Conservation (phyloP, 2,888 invertebrate genomes). For the Polydrusus pterygomalis region DNA sequence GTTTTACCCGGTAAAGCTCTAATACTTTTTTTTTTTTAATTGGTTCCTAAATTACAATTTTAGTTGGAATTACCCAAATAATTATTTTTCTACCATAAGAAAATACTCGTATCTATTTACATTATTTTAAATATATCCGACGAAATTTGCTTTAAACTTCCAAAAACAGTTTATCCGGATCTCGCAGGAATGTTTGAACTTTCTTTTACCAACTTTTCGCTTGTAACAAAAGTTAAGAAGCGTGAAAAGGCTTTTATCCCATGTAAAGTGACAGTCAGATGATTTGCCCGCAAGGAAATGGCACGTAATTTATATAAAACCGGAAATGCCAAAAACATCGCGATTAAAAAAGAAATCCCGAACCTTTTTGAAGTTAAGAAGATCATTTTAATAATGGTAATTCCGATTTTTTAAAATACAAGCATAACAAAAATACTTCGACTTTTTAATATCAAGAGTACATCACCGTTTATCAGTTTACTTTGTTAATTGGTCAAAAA, state of each 20-base stretch:
- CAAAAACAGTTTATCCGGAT: neutral
- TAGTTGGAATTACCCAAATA: too few relatives aligned
- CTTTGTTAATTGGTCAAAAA: too few relatives aligned
- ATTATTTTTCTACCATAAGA: neutral
- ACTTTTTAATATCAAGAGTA: too few relatives aligned
- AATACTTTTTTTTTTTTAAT: too few relatives aligned
- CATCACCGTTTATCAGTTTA: too few relatives aligned
- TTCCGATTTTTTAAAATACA: too few relatives aligned
- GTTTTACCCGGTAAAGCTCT: too few relatives aligned
- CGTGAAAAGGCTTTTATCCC: slow-evolving; percentile 16
- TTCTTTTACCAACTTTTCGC: slow-evolving; percentile 6
- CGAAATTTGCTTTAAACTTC: neutral
- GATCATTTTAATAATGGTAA: neutral
- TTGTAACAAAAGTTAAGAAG: slow-evolving; percentile 18
- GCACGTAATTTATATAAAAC: slow-evolving; percentile 2
- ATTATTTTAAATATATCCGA: neutral
- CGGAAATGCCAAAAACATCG: slow-evolving; percentile 1
- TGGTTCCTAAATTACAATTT: too few relatives aligned
- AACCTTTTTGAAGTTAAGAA: neutral
- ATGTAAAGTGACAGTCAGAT: slow-evolving; percentile 9
- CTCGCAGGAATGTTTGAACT: neutral
- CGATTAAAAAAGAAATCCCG: neutral
- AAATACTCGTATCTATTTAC: neutral
- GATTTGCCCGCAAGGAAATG: slow-evolving; percentile 12
- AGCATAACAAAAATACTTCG: neutral